A percentile compares a stretch with the other conserved stretches of the same genome.
phyloP scores from a whole-genome alignment of 2,888 invertebrate species.

The Polyploca ridens region DNA sequence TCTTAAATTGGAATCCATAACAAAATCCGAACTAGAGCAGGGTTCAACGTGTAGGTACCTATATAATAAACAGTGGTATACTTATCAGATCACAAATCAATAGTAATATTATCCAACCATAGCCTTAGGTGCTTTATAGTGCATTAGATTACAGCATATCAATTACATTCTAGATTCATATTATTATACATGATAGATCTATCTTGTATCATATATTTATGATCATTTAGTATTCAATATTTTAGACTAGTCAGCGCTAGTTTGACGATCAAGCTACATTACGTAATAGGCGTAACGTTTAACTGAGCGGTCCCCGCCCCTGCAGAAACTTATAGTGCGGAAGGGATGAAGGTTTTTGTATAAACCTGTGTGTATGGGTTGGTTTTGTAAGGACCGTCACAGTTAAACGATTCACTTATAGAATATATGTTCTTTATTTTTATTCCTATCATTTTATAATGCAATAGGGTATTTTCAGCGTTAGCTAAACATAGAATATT shows the following conservation, averaged over 20 bases:
- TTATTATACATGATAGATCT: neutral
- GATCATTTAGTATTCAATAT: neutral
- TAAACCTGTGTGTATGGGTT: neutral
- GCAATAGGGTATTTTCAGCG: neutral
- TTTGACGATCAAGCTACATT: neutral
- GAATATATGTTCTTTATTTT: neutral
- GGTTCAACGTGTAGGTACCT: neutral
- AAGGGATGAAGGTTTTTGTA: too few species aligned
- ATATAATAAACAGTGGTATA: neutral
- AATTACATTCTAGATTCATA: slow-evolving; percentile 12
- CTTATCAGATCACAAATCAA: neutral
- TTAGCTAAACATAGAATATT: neutral
- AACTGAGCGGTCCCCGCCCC: too few species aligned
- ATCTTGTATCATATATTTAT: neutral
- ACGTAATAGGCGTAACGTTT: too few species aligned
- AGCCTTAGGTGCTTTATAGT: slow-evolving; percentile 5
- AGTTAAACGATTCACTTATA: neutral
- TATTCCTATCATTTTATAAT: neutral
- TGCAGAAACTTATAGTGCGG: too few species aligned
- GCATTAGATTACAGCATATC: slow-evolving; percentile 18
- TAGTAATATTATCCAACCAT: neutral
- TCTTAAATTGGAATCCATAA: too few species aligned
- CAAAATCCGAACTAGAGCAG: neutral
- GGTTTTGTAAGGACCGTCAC: neutral
- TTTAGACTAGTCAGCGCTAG: neutral